A percentile compares a stretch with the other conserved stretches of the same genome.
phyloP scores from a whole-genome alignment of 2,113 vertebrate genomes.

The Myotis davidii region DNA sequence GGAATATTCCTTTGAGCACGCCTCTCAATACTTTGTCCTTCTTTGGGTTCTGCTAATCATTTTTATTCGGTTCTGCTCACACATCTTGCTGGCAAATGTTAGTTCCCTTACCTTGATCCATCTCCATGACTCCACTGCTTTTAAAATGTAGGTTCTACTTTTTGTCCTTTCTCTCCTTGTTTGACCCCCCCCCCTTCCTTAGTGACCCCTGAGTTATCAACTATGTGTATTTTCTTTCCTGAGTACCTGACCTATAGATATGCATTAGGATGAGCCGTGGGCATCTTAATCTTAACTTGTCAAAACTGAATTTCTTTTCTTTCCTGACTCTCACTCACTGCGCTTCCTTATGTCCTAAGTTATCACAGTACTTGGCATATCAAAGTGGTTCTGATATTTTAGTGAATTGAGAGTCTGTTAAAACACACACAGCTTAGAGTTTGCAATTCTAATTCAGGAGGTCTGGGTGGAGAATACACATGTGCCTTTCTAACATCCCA shows the following conservation, averaged over 20 bases:
- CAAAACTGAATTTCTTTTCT: slow-evolving; percentile 46
- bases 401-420: background rate
- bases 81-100: background rate
- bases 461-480: background rate
- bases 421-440: background rate
- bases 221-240: background rate
- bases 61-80: background rate
- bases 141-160: background rate
- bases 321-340: background rate
- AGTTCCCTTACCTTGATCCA: background rate
- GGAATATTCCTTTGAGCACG: background rate
- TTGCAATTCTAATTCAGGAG: background rate
- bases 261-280: background rate
- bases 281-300: slow-evolving; percentile 33
- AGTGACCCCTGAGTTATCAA: background rate
- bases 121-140: background rate
- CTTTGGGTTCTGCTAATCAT: background rate
- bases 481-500: background rate
- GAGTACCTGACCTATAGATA: slow-evolving; percentile 41
- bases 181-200: background rate
- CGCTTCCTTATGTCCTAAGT: slow-evolving; percentile 46
- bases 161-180: background rate
- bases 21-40: background rate
- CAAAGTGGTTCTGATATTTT: slow-evolving; percentile 8
- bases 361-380: background rate